These are phyloP conservation scores for Drosophila serrata DNA, from an alignment of 1,140 invertebrate genomes.

Conservation along the genomic window DNA sequence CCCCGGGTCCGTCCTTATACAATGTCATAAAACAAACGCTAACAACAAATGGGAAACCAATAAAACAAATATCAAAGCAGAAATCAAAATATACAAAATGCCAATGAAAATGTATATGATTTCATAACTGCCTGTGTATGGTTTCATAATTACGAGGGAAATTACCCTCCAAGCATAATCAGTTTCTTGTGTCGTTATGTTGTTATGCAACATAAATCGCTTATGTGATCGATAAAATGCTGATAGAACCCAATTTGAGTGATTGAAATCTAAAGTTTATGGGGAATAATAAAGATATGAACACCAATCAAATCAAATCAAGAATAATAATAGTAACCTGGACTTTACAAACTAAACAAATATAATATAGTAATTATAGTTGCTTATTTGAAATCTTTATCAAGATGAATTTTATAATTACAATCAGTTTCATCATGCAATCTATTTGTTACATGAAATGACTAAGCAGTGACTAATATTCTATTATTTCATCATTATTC, in stretches of 20 bases:
- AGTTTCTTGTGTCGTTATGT: slow-evolving; percentile 12
- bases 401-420: neutral
- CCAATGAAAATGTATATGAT: slow-evolving; percentile 52
- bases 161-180: slow-evolving; percentile 23
- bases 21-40: slow-evolving; percentile 56
- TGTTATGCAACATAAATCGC: slow-evolving; percentile 27
- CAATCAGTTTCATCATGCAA: neutral
- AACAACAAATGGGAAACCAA: slow-evolving; percentile 73
- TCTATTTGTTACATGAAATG: neutral
- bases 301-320: neutral
- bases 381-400: neutral
- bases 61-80: slow-evolving; percentile 73
- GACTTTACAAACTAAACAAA: neutral
- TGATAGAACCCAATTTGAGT: slow-evolving; percentile 5
- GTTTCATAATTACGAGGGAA: slow-evolving; percentile 42
- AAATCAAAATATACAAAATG: slow-evolving; percentile 46
- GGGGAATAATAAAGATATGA: slow-evolving; percentile 1
- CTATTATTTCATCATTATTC: slow-evolving; percentile 3
- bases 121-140: slow-evolving; percentile 28
- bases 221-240: slow-evolving; percentile 5
- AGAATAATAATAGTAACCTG: neutral
- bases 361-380: neutral
- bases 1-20: slow-evolving; percentile 12
- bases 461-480: neutral
- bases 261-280: slow-evolving; percentile 13